A percentile compares a stretch with the other conserved stretches of the same genome.
Conservation (phyloP, 2,888 invertebrate species). For the Tinea pellionella region DNA sequence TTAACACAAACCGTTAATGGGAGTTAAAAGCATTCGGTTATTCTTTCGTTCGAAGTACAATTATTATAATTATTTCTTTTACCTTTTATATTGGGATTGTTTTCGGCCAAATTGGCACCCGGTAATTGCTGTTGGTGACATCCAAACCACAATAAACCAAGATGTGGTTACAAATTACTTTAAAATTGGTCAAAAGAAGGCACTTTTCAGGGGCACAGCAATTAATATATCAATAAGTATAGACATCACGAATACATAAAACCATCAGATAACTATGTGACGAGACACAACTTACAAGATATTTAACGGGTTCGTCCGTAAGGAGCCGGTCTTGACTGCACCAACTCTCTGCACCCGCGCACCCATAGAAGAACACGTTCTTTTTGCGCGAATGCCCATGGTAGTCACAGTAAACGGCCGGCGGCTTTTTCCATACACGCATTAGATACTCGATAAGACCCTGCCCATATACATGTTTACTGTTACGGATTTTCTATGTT, state of each 20-base stretch:
- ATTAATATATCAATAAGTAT: not conserved
- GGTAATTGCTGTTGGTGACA: no score
- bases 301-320: conserved; percentile 70
- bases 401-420: conserved; percentile 78
- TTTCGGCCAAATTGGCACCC: not conserved
- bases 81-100: not conserved
- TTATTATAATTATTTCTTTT: not conserved
- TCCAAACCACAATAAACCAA: no score
- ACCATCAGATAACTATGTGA: not conserved
- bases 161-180: no score
- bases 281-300: conserved; percentile 59
- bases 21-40: not conserved
- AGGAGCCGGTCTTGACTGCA: conserved; percentile 68
- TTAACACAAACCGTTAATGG: conserved; percentile 1
- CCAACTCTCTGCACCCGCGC: conserved; percentile 78
- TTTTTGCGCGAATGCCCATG: conserved; percentile 88
- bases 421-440: conserved; percentile 69
- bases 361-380: conserved; percentile 88
- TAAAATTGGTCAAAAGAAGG: no score
- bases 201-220: no score
- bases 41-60: not conserved
- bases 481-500: not conserved
- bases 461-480: conserved; percentile 27
- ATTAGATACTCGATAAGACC: conserved; percentile 73
- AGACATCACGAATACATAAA: not conserved